Evolutionary conservation across 1,140 invertebrate species (phyloP).

Genomic region (Polypedilum pembai): DNA sequence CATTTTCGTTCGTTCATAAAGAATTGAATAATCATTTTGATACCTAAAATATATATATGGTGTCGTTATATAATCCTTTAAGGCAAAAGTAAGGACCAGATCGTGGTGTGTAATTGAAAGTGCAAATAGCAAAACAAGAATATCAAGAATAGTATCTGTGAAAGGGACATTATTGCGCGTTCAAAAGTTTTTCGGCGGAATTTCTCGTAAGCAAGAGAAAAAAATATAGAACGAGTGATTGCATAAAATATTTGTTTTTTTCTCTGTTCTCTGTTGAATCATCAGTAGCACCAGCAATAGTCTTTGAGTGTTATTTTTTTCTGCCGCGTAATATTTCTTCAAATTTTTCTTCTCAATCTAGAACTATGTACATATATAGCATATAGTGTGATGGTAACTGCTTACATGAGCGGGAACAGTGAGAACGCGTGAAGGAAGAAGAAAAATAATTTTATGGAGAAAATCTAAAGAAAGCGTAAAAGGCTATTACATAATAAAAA

Average conservation of each 20-base stretch:
- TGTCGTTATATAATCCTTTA: constrained; percentile 23
- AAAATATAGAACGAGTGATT: constrained; percentile 13
- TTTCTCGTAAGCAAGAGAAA: neutral
- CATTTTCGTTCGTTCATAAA: constrained; percentile 28
- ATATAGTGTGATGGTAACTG: no score
- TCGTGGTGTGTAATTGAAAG: neutral
- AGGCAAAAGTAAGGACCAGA: neutral
- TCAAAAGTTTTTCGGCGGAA: constrained; percentile 1
- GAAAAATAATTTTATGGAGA: neutral
- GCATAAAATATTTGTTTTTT: constrained; percentile 5
- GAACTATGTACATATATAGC: no score
- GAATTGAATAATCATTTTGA: constrained; percentile 28
- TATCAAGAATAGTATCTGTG: neutral
- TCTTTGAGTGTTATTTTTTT: neutral
- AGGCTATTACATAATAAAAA: constrained; percentile 21
- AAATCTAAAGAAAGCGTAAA: constrained; percentile 1
- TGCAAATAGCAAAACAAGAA: neutral
- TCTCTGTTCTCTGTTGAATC: constrained; percentile 3
- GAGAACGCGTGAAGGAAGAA: neutral
- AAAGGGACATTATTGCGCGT: neutral
- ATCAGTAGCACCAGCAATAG: neutral
- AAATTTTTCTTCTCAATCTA: no score
- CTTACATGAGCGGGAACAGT: neutral
- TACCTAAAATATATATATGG: constrained; percentile 25
- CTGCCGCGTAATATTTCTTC: neutral